Evolutionary conservation across 1,140 invertebrate species (phyloP).

Genomic region (Pararge aegeria): DNA sequence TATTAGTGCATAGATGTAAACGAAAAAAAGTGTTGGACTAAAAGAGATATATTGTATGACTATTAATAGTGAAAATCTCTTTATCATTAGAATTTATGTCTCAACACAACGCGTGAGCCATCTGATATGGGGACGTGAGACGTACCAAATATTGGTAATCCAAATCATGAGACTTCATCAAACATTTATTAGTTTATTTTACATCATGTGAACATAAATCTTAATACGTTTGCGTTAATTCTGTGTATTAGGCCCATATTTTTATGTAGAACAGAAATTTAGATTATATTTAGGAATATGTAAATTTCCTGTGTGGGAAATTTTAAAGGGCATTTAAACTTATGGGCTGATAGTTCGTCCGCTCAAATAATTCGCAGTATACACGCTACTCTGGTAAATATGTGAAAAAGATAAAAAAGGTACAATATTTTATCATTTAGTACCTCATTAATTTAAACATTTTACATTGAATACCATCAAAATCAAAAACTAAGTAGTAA

Average conservation of each 20-base stretch:
- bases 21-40: slow-evolving; percentile 46
- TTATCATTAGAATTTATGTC: slow-evolving; percentile 56
- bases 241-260: slow-evolving; percentile 46
- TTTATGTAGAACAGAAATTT: slow-evolving; percentile 58
- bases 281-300: slow-evolving; percentile 59
- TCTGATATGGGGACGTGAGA: slow-evolving; percentile 6
- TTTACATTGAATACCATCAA: too few relatives aligned
- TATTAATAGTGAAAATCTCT: slow-evolving; percentile 62
- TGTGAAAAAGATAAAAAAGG: too few relatives aligned
- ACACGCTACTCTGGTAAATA: too few relatives aligned
- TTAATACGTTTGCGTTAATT: slow-evolving; percentile 32
- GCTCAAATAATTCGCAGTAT: too few relatives aligned
- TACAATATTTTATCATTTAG: too few relatives aligned
- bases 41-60: slow-evolving; percentile 66
- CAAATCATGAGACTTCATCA: background rate
- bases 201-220: slow-evolving; percentile 18
- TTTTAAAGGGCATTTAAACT: slow-evolving; percentile 67
- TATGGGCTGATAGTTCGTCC: too few relatives aligned
- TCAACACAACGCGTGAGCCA: slow-evolving; percentile 28
- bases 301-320: slow-evolving; percentile 54
- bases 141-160: background rate
- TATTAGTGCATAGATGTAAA: slow-evolving; percentile 71
- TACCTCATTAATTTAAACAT: too few relatives aligned
- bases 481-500: too few relatives aligned
- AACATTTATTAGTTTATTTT: slow-evolving; percentile 7